Conservation (phyloP, 1,140 invertebrate species). For the Aphis craccivora region DNA sequence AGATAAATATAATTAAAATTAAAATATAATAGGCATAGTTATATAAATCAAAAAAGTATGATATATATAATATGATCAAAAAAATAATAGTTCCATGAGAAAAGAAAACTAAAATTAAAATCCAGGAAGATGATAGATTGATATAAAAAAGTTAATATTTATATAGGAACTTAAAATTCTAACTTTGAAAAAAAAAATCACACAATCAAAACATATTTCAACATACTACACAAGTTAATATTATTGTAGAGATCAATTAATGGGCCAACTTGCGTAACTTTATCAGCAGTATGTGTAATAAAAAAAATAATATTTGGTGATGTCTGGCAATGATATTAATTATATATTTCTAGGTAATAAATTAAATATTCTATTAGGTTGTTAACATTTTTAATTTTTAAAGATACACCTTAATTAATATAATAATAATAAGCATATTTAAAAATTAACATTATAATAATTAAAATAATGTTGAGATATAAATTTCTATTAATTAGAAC, state of each 20-base stretch:
- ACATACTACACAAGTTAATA: constrained; percentile 16
- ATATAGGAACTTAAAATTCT: constrained; percentile 56
- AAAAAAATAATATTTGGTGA: constrained; percentile 26
- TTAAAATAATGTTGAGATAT: not conserved
- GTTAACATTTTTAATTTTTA: not conserved
- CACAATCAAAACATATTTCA: not conserved
- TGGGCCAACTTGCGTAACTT: not conserved
- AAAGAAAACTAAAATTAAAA: constrained; percentile 23
- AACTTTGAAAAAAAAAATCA: constrained; percentile 49
- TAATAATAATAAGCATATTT: constrained; percentile 16
- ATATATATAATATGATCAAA: not conserved
- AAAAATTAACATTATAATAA: not conserved
- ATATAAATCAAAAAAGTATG: not conserved
- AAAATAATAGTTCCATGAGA: not conserved
- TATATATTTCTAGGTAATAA: constrained; percentile 18
- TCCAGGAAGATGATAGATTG: constrained; percentile 24
- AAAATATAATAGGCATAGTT: not conserved
- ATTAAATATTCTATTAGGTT: not conserved
- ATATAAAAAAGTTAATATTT: constrained; percentile 33
- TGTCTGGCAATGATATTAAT: constrained; percentile 9
- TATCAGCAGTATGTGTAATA: not conserved
- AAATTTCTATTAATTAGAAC: not conserved
- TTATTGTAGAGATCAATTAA: constrained; percentile 45
- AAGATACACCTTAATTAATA: not conserved
- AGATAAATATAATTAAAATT: not conserved